Evolutionary conservation across 2,888 invertebrate species (phyloP), one percentile per base, ranked within the genome.

Genomic region (Microplitis manilae): DNA sequence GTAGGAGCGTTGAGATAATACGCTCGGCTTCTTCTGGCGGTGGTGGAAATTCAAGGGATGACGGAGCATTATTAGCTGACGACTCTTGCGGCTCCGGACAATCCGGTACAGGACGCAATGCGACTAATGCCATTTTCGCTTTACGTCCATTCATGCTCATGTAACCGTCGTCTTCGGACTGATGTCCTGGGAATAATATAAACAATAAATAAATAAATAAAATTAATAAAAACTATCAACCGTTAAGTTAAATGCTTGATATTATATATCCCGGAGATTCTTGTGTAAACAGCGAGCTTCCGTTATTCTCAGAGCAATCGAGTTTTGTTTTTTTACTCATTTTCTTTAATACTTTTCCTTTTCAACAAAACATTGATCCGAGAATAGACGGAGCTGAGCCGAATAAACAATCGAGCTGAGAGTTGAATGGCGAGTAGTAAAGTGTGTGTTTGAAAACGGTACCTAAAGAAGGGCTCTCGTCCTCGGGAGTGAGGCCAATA

Each of bases 111-210:
- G 90, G 90, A 85, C 90, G 89, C 79, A 90, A 78, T 80, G 88
- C 89, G 84, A 89, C 93, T 90, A 94, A 91, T 88, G 94, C 93
- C 91, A 94, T 94, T 90, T 94, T 94, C 84, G 94, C 93, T 90
- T 94, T 94, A 90, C 95, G 93, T 85, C 96, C 96, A 93, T 96
- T 96, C 93, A 96, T 95, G 91, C 96, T 96, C 96, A 96, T 96
- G 91, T 96, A 96, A 90, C 96, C 96, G 93, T 96, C 96, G 93
- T 96, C 96, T 90, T 96, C 96, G 77, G 96, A 96, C 89, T 96
- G 96, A 90, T 96, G 95, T 84, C 95, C 95, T 88, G 30, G 30
- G 2, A 30, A 50, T 50, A 50, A 50, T 13, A 83, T 72, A 75
- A 68, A 70, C 2, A 76, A 76, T 40, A 30, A 68, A 68, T 74